phyloP scores from a whole-genome alignment of 2,113 vertebrate species.

The Plecturocebus donacophilus region DNA sequence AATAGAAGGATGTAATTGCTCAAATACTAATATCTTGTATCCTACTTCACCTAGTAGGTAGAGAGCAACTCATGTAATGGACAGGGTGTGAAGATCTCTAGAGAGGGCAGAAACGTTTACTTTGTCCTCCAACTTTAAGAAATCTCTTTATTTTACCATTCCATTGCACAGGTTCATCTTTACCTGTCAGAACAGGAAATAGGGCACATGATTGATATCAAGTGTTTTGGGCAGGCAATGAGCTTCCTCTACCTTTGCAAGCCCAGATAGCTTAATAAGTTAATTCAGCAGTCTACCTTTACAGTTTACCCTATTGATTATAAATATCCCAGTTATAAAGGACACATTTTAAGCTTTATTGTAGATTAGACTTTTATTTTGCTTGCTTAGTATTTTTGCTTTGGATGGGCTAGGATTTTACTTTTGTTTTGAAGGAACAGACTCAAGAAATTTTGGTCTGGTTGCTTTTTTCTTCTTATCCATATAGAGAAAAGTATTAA shows the following conservation, averaged over 20 bases:
- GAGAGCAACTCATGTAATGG: background rate
- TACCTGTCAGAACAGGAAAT: background rate
- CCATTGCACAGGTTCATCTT: background rate
- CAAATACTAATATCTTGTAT: background rate
- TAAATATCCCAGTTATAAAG: background rate
- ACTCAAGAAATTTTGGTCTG: background rate
- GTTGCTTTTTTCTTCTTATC: slow-evolving; percentile 7
- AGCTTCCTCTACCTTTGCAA: background rate
- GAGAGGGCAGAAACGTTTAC: background rate
- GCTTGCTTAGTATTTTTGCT: background rate
- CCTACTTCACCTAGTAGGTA: background rate
- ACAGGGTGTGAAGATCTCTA: background rate
- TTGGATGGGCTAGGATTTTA: background rate
- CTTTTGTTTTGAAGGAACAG: slow-evolving; percentile 9
- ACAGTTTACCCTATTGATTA: background rate
- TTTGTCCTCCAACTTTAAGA: background rate
- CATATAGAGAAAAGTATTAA: background rate
- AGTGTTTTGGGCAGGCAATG: background rate
- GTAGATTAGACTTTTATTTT: background rate
- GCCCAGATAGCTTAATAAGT: background rate
- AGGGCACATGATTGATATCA: background rate
- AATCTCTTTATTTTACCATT: background rate
- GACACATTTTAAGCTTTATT: background rate
- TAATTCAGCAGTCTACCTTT: background rate
- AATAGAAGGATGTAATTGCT: background rate